Evolutionary conservation across 2,888 invertebrate genomes (phyloP).

Genomic region (Lamproptera curius): DNA sequence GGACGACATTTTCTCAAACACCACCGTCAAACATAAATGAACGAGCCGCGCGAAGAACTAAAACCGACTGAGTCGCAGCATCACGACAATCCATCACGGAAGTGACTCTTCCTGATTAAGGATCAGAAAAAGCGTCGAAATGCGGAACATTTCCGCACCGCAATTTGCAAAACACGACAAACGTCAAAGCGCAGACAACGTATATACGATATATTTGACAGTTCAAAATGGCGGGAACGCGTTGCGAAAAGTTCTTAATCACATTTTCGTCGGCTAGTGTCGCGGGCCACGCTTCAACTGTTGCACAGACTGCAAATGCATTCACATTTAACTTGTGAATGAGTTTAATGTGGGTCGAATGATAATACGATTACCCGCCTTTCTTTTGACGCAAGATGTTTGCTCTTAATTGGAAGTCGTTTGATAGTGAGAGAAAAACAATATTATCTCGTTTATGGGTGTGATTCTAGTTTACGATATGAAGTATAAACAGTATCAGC

Average conservation of each 20-base stretch:
- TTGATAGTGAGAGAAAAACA: background rate
- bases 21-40: background rate
- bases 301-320: slow-evolving; percentile 7
- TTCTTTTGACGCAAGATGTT: slow-evolving; percentile 14
- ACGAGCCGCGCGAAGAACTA: background rate
- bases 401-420: slow-evolving; percentile 4
- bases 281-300: background rate
- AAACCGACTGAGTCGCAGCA: too few species aligned
- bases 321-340: slow-evolving; percentile 10
- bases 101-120: slow-evolving; percentile 11
- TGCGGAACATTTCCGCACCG: slow-evolving; percentile 11
- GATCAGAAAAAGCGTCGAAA: background rate
- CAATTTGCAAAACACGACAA: background rate
- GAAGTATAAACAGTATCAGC: too few species aligned
- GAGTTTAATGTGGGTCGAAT: slow-evolving; percentile 11
- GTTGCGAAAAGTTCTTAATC: slow-evolving; percentile 4
- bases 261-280: slow-evolving; percentile 6
- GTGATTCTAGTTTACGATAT: too few species aligned
- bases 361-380: slow-evolving; percentile 14
- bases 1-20: slow-evolving; percentile 23
- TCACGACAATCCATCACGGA: slow-evolving; percentile 11
- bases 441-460: too few species aligned
- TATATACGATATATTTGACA: background rate
- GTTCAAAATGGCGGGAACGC: background rate
- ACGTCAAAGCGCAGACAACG: background rate